Base-by-base conservation (phyloP, 2,113 vertebrate species). In the Mungos mungo region DNA sequence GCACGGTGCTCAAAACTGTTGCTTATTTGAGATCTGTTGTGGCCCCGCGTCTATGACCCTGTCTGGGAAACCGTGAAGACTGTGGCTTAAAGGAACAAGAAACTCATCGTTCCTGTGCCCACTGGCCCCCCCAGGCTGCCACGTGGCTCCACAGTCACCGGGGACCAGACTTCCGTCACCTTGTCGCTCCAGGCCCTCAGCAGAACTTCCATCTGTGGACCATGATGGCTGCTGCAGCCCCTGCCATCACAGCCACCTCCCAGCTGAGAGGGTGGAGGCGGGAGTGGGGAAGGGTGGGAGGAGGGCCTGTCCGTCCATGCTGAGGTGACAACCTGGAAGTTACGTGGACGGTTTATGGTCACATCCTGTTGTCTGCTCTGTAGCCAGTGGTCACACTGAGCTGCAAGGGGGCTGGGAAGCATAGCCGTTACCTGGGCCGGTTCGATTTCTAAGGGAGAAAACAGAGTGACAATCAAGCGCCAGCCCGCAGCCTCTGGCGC, bases 201-300 rank as follows among this genome's bases (percentile, higher is more conserved):
- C 31, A 8, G 19, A 63, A 8, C 29, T 65, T 35, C 3, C 31
- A 14, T 7, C 57, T 14, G 8, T 47, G 79, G 35, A 2, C 33
- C 84, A 52, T 0, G 23, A 7, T 45, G 29, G 60, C 88, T 82
- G 74, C 91, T 47, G 14, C 4, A 38, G 57, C 29, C 27, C 60
- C 82, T 81, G 77, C 31, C 79, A 47, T 47, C 25, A 7, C 2
- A 1, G 16, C 45, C 16, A n/a, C 77, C 54, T 76, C 74, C 54
- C 87, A 88, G 47, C 57, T 19, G 2, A 29, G 15, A 27, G n/a
- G 50, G 52, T 0, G 0, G n/a, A 12, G 63, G 3, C 21, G 9
- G 1, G 0, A 15, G 11, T 3, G 7, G 31, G 18, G 5, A 33
- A 41, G 11, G 50, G 12, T 3, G 25, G 7, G 33, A 52, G 29